Base-by-base conservation (phyloP, 2,113 vertebrate species). In the Sebastes schlegelii region DNA sequence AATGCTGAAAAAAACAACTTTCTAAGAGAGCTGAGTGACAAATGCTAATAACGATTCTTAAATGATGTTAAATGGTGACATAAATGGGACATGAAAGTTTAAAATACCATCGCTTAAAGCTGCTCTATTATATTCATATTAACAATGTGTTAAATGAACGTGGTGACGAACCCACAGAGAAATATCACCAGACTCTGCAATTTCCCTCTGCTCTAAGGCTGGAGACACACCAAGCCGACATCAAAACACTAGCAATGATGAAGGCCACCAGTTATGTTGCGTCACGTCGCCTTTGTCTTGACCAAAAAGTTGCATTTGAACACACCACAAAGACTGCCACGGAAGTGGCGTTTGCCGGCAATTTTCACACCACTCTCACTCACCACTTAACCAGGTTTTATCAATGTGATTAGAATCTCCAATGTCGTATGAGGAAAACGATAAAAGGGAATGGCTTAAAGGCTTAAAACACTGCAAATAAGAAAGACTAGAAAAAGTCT, bases 11-110 rank as follows among this genome's bases (percentile, higher is more conserved):
- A 26, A 26, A 26, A 26, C 26, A 3, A 26, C 26, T 26, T 26
- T 0, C 26, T 26, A 26, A 26, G 26, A 26, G 51, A 17, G 62
- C 42, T 55, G 34, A 6, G 5, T 57, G 67, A 26, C 34, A 23
- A 63, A 51, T 8, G 72, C 48, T 51, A 64, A 54, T n/a, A 16
- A 5, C 17, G 13, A 45, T 45, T 49, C 4, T 14, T 69, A 0
- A 64, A 51, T 17, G 0, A 34, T n/a, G 6, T n/a, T 10, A 60
- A 60, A 46, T 55, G 26, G 23, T 73, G 61, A 62, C 45, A 55
- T 26, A 52, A 61, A 67, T 40, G 16, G 26, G 73, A 81, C 72
- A 45, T 23, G 61, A 76, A 76, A 70, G 8, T 68, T 42, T 17
- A 5, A 61, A 69, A 8, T 68, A 7, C 51, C 6, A 26, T n/a